Evolutionary conservation across 2,888 invertebrate species (phyloP).

Genomic region (Drosophila falleni): DNA sequence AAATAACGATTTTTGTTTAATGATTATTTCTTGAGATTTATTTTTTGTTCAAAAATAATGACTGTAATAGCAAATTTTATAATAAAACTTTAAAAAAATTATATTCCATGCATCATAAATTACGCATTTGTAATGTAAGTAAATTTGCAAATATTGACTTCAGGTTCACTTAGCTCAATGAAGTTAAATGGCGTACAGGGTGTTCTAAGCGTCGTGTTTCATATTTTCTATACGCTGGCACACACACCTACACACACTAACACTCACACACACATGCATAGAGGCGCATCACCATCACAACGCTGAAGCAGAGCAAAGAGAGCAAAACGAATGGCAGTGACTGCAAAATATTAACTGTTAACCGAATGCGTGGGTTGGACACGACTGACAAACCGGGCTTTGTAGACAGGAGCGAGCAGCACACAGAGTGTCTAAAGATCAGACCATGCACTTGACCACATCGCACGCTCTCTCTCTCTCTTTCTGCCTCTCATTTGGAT

Average conservation of each 20-base stretch:
- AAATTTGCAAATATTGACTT: not conserved
- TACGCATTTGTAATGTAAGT: not conserved
- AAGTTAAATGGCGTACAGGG: constrained; percentile 22
- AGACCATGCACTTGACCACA: constrained; percentile 44
- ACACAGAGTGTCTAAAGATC: constrained; percentile 2
- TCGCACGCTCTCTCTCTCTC: constrained; percentile 2
- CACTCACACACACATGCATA: constrained; percentile 4
- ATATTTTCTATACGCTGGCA: not conserved
- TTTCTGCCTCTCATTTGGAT: not conserved
- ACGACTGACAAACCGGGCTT: constrained; percentile 36
- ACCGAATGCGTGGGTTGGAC: constrained; percentile 59
- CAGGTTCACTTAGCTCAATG: not conserved
- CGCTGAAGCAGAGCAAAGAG: constrained; percentile 40
- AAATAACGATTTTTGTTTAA: too few species aligned
- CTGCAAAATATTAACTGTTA: constrained; percentile 46
- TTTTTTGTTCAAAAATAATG: too few species aligned
- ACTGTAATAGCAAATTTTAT: too few species aligned
- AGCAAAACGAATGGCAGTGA: constrained; percentile 32
- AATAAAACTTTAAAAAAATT: too few species aligned
- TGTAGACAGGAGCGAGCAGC: constrained; percentile 19
- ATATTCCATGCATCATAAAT: too few species aligned
- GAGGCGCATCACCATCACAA: constrained; percentile 21
- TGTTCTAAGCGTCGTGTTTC: constrained; percentile 2
- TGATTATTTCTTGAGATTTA: too few species aligned
- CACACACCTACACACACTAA: constrained; percentile 13